Percentiles rank a stretch among this genome's conserved stretches.
Evolutionary conservation across 2,113 vertebrate genomes (phyloP).

Genomic region (Coracopsis vasa): DNA sequence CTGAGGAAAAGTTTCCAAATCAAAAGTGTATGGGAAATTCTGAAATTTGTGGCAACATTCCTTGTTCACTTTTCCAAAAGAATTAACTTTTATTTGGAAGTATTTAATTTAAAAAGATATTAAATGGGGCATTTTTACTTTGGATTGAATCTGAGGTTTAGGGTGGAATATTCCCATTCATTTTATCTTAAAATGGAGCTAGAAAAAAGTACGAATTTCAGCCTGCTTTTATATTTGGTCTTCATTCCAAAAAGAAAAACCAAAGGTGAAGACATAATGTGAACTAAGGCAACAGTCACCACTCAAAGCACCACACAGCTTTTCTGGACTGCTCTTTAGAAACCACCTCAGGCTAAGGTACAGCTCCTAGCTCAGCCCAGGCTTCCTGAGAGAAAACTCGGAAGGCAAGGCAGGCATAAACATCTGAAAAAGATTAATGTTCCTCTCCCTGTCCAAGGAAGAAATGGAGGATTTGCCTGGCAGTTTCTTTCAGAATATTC

Average conservation of each 20-base stretch:
- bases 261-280: not conserved
- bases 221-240: not conserved
- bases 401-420: not conserved
- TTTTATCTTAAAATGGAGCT: not conserved
- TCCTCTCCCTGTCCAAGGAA: not conserved
- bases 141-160: not conserved
- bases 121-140: not conserved
- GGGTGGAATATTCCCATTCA: not conserved
- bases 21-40: not conserved
- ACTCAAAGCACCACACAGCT: not conserved
- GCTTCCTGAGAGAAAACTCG: not conserved
- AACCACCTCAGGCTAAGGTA: not conserved
- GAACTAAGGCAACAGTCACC: not conserved
- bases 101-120: not conserved
- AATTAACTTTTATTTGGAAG: not conserved
- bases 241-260: not conserved
- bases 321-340: not conserved
- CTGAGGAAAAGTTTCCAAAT: not conserved
- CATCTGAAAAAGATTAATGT: not conserved
- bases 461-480: not conserved
- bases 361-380: not conserved
- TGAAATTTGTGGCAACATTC: not conserved
- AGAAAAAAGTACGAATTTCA: not conserved
- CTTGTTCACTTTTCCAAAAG: not conserved
- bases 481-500: not conserved